Evolutionary conservation across 2,113 vertebrate genomes (phyloP).

Genomic region (Burhinus oedicnemus): DNA sequence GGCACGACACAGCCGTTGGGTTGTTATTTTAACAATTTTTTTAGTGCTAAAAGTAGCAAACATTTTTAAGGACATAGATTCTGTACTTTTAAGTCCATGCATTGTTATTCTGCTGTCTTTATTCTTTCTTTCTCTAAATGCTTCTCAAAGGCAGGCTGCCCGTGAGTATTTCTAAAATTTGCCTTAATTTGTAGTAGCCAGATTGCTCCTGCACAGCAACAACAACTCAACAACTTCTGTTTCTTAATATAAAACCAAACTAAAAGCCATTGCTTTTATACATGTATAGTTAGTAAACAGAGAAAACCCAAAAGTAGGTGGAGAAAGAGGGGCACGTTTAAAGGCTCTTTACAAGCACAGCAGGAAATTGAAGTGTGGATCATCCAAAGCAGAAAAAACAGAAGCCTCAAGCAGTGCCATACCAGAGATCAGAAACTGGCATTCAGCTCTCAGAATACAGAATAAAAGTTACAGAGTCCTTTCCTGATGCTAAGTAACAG

Average conservation of each 20-base stretch:
- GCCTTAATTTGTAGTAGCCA: background rate
- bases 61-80: background rate
- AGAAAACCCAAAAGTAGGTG: background rate
- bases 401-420: background rate
- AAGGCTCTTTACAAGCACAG: background rate
- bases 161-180: background rate
- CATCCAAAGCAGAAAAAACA: background rate
- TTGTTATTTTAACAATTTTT: background rate
- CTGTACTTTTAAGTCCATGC: background rate
- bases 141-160: background rate
- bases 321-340: background rate
- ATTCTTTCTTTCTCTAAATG: background rate
- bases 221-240: background rate
- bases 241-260: background rate
- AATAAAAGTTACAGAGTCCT: background rate
- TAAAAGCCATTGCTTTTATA: background rate
- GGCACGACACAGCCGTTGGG: fast-evolving
- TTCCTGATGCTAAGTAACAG: background rate
- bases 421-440: background rate
- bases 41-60: background rate
- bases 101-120: background rate
- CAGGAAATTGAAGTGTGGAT: background rate
- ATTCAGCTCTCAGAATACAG: background rate
- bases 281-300: background rate
- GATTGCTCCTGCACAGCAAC: background rate